A percentile compares a stretch with the other conserved stretches of the same genome.
Conservation (phyloP, 2,888 invertebrate genomes). For the Tetranychus truncatus region DNA sequence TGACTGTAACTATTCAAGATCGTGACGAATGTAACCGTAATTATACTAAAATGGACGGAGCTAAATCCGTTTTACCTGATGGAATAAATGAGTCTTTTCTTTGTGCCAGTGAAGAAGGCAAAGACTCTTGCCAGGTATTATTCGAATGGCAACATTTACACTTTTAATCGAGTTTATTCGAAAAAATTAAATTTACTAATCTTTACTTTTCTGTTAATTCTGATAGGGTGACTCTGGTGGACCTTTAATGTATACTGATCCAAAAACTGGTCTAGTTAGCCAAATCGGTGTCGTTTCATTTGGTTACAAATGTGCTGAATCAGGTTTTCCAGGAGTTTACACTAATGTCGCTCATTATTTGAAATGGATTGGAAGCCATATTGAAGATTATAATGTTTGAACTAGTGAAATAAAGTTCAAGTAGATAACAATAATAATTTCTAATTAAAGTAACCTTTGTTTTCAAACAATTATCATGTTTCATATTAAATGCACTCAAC, state of each 20-base stretch:
- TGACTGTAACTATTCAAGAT: slow-evolving; percentile 13
- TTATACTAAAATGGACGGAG: slow-evolving; percentile 3
- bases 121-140: slow-evolving; percentile 19
- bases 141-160: neutral
- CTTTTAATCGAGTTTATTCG: neutral
- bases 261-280: slow-evolving; percentile 28
- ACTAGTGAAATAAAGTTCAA: neutral
- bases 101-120: slow-evolving; percentile 15
- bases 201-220: too few species aligned
- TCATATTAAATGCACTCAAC: too few species aligned
- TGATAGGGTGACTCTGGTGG: slow-evolving; percentile 54
- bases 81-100: slow-evolving; percentile 13
- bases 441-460: too few species aligned
- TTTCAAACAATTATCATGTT: neutral
- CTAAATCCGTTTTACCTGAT: slow-evolving; percentile 5
- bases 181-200: too few species aligned
- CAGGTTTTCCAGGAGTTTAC: slow-evolving; percentile 50
- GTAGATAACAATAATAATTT: neutral
- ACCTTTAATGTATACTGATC: slow-evolving; percentile 46
- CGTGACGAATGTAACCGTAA: slow-evolving; percentile 8
- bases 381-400: slow-evolving; percentile 5
- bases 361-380: slow-evolving; percentile 12
- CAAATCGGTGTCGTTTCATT: slow-evolving; percentile 44
- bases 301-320: slow-evolving; percentile 43
- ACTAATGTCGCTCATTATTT: slow-evolving; percentile 40